Percentiles rank a stretch among this genome's conserved stretches.
These are phyloP conservation scores for Origma solitaria DNA, from an alignment of 2,113 vertebrate species.

Conservation along the genomic window DNA sequence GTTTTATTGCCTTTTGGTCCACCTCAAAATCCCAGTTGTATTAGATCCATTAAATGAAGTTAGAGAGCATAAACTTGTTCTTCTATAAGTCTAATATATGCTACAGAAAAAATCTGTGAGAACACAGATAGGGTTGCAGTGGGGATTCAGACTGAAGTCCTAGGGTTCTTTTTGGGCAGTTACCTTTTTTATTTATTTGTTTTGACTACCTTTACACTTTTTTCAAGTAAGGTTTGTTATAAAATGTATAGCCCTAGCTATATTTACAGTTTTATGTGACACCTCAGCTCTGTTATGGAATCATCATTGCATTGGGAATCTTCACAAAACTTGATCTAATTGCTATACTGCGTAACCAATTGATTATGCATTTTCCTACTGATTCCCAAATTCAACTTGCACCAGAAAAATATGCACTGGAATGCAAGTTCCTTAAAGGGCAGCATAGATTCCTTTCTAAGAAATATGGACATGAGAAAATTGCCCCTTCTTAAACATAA, in stretches of 20 bases:
- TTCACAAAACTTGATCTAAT: slow-evolving; percentile 32
- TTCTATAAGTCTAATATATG: background rate
- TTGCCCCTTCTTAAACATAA: slow-evolving; percentile 57
- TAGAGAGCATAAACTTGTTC: background rate
- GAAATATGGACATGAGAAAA: slow-evolving; percentile 35
- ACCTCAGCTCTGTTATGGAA: background rate
- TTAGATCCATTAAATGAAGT: background rate
- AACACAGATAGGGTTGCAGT: background rate
- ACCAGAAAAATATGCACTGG: slow-evolving; percentile 23
- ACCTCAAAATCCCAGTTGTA: background rate
- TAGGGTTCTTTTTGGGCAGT: accelerated
- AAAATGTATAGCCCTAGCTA: background rate
- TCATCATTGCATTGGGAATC: background rate
- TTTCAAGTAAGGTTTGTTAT: background rate
- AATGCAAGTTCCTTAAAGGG: slow-evolving; percentile 34
- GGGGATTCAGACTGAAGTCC: background rate
- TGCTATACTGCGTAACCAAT: slow-evolving; percentile 35
- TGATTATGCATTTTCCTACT: slow-evolving; percentile 29
- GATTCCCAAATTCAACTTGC: slow-evolving; percentile 8
- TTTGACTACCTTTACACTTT: background rate
- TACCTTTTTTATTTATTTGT: background rate
- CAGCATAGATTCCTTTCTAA: slow-evolving; percentile 13
- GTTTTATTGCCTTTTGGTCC: background rate
- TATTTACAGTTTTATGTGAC: background rate
- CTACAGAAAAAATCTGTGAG: background rate